These are phyloP conservation scores for Pseudorectes ferrugineus DNA, from an alignment of 2,113 vertebrate genomes.

Conservation along the genomic window DNA sequence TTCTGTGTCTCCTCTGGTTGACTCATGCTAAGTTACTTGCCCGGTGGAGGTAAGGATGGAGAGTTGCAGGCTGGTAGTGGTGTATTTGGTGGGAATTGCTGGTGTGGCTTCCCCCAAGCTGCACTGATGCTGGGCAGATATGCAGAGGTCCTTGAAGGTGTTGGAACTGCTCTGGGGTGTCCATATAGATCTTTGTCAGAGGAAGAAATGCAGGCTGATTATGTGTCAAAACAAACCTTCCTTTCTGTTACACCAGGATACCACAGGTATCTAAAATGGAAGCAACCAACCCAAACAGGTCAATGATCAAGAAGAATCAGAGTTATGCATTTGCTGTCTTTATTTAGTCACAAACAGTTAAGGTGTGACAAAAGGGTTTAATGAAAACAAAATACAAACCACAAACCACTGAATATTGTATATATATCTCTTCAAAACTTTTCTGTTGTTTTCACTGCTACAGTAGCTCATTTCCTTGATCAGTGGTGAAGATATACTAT, in stretches of 20 bases:
- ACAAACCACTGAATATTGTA: not conserved
- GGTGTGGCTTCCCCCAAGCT: not conserved
- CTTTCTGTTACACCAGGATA: not conserved
- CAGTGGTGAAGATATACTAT: not conserved
- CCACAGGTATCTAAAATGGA: not conserved
- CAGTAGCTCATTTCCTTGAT: not conserved
- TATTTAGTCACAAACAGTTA: not conserved
- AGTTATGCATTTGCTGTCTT: not conserved
- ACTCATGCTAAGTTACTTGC: not conserved
- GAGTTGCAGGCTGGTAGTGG: not conserved
- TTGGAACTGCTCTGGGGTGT: not conserved
- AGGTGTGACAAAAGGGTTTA: not conserved
- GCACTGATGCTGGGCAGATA: not conserved
- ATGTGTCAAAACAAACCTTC: not conserved
- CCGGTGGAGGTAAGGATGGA: not conserved
- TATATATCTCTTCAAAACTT: not conserved
- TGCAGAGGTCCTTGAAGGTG: not conserved
- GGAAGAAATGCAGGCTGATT: not conserved
- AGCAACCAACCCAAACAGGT: not conserved
- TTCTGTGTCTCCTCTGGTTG: not conserved
- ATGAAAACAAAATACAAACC: not conserved
- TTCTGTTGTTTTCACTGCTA: not conserved
- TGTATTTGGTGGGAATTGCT: not conserved
- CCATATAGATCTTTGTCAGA: not conserved
- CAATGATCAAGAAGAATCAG: not conserved